Percentiles rank a stretch among this genome's conserved stretches.
Conservation (phyloP, 2,113 vertebrate species). For the Puffinus mauretanicus region DNA sequence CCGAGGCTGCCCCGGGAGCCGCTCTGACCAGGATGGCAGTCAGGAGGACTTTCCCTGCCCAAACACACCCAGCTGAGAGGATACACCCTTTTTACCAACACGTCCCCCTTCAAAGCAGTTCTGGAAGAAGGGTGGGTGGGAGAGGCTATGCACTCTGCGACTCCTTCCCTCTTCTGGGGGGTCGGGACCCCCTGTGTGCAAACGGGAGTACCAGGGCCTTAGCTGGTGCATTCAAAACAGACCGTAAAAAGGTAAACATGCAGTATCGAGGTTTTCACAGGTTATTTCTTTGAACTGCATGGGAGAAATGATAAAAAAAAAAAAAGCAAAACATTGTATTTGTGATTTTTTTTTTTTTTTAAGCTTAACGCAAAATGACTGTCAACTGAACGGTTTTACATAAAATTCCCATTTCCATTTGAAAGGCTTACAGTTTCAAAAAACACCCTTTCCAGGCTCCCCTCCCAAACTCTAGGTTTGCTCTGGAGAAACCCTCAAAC, state of each 20-base stretch:
- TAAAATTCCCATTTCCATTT: conserved; percentile 36
- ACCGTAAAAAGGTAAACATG: not conserved
- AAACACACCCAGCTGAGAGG: too few species aligned
- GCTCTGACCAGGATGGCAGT: accelerated
- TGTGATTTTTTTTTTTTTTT: not conserved
- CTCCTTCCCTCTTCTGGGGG: accelerated
- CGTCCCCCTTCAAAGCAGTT: not conserved
- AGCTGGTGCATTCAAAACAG: accelerated
- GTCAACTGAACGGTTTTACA: conserved; percentile 5
- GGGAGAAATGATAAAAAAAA: not conserved
- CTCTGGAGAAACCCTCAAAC: conserved; percentile 6
- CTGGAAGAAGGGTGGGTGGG: not conserved
- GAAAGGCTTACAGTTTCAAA: conserved; percentile 7
- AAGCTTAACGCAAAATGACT: not conserved
- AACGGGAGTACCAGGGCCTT: accelerated
- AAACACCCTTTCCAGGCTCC: not conserved
- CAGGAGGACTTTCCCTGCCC: not conserved
- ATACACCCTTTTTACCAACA: not conserved
- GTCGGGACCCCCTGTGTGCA: accelerated
- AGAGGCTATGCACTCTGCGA: accelerated
- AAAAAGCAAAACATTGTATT: not conserved
- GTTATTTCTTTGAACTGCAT: not conserved
- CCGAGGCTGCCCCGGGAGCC: not conserved
- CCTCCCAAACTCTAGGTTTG: not conserved
- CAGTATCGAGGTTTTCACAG: not conserved